These are phyloP conservation scores for Cebus imitator DNA, from an alignment of 2,113 vertebrate species.

Conservation along the genomic window DNA sequence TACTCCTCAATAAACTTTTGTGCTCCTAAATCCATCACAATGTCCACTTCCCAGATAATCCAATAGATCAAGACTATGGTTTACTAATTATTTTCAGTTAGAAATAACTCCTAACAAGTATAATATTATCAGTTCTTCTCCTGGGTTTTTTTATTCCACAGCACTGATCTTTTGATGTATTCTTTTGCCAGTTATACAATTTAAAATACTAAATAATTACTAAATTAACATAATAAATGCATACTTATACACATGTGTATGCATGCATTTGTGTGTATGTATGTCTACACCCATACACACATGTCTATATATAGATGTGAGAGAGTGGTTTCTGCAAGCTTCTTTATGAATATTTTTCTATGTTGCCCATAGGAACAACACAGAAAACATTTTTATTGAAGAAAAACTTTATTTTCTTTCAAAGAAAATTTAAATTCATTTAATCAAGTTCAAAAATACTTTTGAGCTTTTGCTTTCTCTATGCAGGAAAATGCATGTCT, in stretches of 20 bases:
- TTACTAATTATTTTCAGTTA: neutral
- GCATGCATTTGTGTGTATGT: neutral
- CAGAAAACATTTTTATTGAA: too few species aligned
- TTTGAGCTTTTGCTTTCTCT: neutral
- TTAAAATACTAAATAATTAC: neutral
- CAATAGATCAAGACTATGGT: neutral
- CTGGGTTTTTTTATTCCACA: neutral
- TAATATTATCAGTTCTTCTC: neutral
- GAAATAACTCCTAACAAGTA: neutral
- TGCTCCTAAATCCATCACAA: neutral
- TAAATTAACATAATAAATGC: neutral
- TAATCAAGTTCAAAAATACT: neutral
- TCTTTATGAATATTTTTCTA: neutral
- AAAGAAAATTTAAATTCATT: neutral
- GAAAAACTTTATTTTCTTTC: neutral
- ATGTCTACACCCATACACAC: too few species aligned
- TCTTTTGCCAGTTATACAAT: neutral
- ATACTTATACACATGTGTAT: neutral
- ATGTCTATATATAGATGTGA: too few species aligned
- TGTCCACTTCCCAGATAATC: neutral
- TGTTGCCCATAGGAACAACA: neutral
- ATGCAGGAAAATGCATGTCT: neutral
- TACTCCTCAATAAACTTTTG: neutral
- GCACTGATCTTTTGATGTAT: neutral
- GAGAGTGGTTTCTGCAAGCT: neutral